Evolutionary conservation across 2,888 invertebrate genomes (phyloP).

Genomic region (Leptinotarsa juncta): DNA sequence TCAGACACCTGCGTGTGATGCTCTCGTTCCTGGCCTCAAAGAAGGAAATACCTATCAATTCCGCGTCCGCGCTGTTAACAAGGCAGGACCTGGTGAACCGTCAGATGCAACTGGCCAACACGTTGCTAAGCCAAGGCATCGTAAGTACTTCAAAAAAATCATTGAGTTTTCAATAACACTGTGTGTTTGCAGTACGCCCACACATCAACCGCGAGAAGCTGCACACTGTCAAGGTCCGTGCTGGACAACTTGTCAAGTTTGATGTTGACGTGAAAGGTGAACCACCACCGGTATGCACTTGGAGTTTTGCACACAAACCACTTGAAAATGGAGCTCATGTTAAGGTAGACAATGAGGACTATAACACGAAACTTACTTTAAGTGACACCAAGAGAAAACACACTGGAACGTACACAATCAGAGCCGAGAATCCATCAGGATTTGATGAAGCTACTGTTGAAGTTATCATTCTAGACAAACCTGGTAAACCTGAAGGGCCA

Average conservation of each 20-base stretch:
- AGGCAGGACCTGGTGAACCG: constrained; percentile 93
- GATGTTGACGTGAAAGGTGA: constrained; percentile 97
- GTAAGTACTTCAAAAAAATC: constrained; percentile 71
- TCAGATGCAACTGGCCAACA: constrained; percentile 90
- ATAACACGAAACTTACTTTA: constrained; percentile 87
- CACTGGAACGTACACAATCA: constrained; percentile 90
- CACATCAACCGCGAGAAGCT: constrained; percentile 94
- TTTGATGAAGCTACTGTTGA: constrained; percentile 95
- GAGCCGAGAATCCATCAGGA: constrained; percentile 93
- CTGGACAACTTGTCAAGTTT: constrained; percentile 89
- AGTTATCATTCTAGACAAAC: constrained; percentile 86
- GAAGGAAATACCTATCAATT: constrained; percentile 96
- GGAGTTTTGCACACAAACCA: constrained; percentile 78
- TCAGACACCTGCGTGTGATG: constrained; percentile 81
- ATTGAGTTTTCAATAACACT: neutral
- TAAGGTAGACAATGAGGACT: constrained; percentile 90
- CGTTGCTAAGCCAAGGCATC: constrained; percentile 85
- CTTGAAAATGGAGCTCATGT: constrained; percentile 75
- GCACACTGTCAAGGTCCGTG: constrained; percentile 87
- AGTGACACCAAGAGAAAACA: constrained; percentile 85
- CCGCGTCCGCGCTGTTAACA: constrained; percentile 93
- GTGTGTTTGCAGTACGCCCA: constrained; percentile 82
- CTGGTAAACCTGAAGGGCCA: constrained; percentile 91
- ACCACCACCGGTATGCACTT: constrained; percentile 91
- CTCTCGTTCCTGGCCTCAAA: constrained; percentile 85